Conservation (phyloP, 2,113 vertebrate species). For the Phoxinus phoxinus region DNA sequence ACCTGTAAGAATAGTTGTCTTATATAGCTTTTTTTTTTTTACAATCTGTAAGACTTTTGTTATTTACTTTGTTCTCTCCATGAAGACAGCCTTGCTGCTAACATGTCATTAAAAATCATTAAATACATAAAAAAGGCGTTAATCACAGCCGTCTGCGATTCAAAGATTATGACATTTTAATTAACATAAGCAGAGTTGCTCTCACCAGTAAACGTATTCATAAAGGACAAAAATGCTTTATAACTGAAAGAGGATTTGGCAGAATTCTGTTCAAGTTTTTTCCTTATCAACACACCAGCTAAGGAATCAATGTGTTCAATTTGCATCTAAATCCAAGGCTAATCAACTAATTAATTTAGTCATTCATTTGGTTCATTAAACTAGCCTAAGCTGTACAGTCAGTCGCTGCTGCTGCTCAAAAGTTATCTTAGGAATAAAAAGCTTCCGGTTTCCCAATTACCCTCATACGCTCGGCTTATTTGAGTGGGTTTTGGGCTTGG, state of each 20-base stretch:
- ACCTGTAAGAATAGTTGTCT: too few species aligned
- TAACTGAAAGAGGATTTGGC: slow-evolving; percentile 21
- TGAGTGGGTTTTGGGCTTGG: neutral
- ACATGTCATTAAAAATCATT: neutral
- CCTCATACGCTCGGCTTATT: slow-evolving; percentile 20
- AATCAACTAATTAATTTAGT: slow-evolving; percentile 71
- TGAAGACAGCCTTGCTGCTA: neutral
- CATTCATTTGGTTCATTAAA: slow-evolving; percentile 67
- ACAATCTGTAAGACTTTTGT: neutral
- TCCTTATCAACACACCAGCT: slow-evolving; percentile 37
- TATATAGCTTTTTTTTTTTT: neutral
- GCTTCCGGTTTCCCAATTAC: slow-evolving; percentile 56
- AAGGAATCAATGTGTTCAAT: slow-evolving; percentile 69
- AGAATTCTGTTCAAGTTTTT: neutral
- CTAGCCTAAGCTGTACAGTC: slow-evolving; percentile 46
- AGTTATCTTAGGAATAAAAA: slow-evolving; percentile 49
- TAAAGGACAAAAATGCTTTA: slow-evolving; percentile 20
- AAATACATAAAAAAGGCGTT: neutral
- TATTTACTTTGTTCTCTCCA: neutral
- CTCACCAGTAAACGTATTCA: slow-evolving; percentile 2
- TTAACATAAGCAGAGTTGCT: neutral
- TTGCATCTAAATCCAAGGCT: slow-evolving; percentile 65
- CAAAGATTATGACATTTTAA: slow-evolving; percentile 20
- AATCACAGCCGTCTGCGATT: neutral
- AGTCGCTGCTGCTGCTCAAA: slow-evolving; percentile 35